phyloP scores from a whole-genome alignment of 2,113 vertebrate genomes.

The Gila orcuttii region DNA sequence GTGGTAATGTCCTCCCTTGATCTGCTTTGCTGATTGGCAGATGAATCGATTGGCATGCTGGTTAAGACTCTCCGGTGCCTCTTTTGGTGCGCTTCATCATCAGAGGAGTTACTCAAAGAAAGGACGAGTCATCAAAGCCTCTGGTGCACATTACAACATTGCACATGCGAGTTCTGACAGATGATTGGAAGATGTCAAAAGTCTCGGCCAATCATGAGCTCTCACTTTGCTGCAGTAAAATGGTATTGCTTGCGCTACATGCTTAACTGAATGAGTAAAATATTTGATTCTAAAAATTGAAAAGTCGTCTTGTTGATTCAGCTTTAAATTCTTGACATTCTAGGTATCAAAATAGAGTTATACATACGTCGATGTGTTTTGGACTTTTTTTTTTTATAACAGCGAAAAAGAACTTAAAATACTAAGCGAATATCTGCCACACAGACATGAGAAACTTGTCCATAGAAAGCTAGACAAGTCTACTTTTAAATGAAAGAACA shows the following conservation, averaged over 20 bases:
- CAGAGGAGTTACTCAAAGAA: constrained; percentile 19
- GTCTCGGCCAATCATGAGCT: background rate
- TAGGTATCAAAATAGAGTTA: too few species aligned
- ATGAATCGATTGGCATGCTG: constrained; percentile 37
- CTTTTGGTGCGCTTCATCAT: constrained; percentile 38
- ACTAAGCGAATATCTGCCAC: too few species aligned
- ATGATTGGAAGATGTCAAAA: constrained; percentile 12
- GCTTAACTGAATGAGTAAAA: background rate
- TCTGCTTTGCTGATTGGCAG: constrained; percentile 34
- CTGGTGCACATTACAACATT: constrained; percentile 19
- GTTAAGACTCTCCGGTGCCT: constrained; percentile 26
- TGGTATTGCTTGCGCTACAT: background rate
- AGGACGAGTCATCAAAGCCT: constrained; percentile 32
- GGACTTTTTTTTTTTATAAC: too few species aligned
- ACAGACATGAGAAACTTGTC: too few species aligned
- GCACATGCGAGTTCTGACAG: background rate
- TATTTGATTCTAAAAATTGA: background rate
- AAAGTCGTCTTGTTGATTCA: background rate
- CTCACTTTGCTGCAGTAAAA: constrained; percentile 17
- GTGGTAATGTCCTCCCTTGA: constrained; percentile 41
- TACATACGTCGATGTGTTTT: too few species aligned
- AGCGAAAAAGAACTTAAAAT: too few species aligned
- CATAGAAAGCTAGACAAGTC: too few species aligned
- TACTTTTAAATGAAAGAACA: too few species aligned
- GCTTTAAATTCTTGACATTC: too few species aligned